Evolutionary conservation across 2,113 vertebrate species (phyloP).

Genomic region (Nycticebus coucang): DNA sequence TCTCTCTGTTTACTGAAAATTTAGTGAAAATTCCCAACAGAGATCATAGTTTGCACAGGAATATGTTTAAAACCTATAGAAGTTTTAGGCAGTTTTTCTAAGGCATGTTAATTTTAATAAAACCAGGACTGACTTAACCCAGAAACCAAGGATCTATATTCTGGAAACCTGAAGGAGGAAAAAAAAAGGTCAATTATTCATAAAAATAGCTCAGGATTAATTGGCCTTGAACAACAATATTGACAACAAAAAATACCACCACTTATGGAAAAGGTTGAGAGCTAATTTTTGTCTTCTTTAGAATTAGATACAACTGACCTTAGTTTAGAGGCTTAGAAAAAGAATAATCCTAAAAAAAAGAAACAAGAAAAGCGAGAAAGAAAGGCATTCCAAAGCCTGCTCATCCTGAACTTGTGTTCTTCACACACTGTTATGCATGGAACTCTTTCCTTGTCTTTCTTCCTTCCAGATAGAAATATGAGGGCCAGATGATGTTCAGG

Average conservation of each 20-base stretch:
- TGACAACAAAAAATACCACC: neutral
- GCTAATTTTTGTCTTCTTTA: slow-evolving; percentile 63
- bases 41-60: neutral
- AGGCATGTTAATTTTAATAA: slow-evolving; percentile 35
- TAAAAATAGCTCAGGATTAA: slow-evolving; percentile 63
- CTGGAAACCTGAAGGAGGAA: slow-evolving; percentile 43
- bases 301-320: slow-evolving; percentile 59
- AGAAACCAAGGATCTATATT: slow-evolving; percentile 45
- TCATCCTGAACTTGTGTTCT: neutral
- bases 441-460: neutral
- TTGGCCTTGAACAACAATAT: neutral
- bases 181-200: slow-evolving; percentile 60
- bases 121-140: neutral
- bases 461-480: neutral
- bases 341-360: neutral
- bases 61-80: neutral
- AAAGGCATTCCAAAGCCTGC: neutral
- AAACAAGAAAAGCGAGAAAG: neutral
- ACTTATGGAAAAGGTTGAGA: slow-evolving; percentile 58
- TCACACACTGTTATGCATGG: neutral
- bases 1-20: slow-evolving; percentile 42
- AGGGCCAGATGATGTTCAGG: neutral
- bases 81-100: neutral
- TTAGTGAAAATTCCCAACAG: neutral
- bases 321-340: neutral